A percentile compares a stretch with the other conserved stretches of the same genome.
phyloP scores from a whole-genome alignment of 2,113 vertebrate genomes.

The Paramormyrops kingsleyae region DNA sequence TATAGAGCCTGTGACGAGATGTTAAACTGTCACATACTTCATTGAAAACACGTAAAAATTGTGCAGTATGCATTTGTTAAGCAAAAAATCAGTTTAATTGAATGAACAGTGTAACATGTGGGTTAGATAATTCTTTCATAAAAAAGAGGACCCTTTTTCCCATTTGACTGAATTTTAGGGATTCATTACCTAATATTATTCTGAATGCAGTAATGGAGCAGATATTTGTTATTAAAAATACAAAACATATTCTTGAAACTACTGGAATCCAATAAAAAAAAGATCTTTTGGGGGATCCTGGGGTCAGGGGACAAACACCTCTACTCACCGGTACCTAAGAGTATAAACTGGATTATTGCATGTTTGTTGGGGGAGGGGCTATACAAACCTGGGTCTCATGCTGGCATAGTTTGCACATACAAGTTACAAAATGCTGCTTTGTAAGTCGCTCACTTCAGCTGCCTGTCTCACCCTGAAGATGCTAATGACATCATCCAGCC shows the following conservation, averaged over 20 bases:
- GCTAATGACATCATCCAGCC: not conserved
- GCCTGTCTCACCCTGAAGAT: not conserved
- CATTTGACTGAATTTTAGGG: not conserved
- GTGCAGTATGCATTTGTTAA: not conserved
- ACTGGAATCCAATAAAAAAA: not conserved
- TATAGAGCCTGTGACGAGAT: conserved; percentile 24
- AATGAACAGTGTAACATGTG: not conserved
- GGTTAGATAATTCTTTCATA: not conserved
- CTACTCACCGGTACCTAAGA: not conserved
- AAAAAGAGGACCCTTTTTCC: not conserved
- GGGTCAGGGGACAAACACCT: not conserved
- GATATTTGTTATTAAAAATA: not conserved
- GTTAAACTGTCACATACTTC: not conserved
- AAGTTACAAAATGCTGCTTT: not conserved
- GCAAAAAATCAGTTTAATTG: not conserved
- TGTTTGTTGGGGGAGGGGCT: not conserved
- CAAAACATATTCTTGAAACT: not conserved
- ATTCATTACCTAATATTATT: not conserved
- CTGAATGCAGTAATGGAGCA: not conserved
- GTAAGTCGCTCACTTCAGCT: not conserved
- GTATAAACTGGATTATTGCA: not conserved
- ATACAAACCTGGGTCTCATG: not conserved
- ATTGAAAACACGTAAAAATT: not conserved
- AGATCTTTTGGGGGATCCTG: not conserved
- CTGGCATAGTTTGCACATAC: not conserved